Evolutionary conservation across 2,113 vertebrate species (phyloP), one percentile per base, ranked within the genome.

Genomic region (Coreoperca whiteheadi): DNA sequence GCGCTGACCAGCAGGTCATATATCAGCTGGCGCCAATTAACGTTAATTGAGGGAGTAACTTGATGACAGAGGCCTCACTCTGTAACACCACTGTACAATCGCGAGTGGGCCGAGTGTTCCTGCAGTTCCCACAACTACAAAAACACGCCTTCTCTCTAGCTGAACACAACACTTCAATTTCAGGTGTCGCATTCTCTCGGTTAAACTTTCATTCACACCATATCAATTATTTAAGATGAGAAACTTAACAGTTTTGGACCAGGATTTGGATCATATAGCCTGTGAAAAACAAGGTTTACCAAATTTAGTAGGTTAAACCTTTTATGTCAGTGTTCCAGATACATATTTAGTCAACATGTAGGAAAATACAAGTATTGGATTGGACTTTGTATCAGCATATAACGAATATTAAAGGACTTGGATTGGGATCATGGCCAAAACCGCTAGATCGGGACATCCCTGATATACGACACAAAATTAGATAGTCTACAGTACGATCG

Each of bases 1-100:
- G n/a, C n/a, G n/a, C n/a, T n/a, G n/a, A n/a, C n/a, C n/a, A 34
- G 41, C 16, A 46, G 65, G 43, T 67, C 15, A 67, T 67, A 67
- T 67, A 66, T 41, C 64, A 43, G 64, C 41, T 43, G 39, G 28
- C 64, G n/a, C 34, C n/a, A 66, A 46, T 66, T 66, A 66, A 32
- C 57, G 28, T 60, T 60, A 32, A 60, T 60, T 59, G 15, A 1
- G 57, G 8, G 28, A 60, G 28, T 63, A 63, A 39, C 60, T n/a
- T 39, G 60, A 39, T 23, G 34, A 18, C 60, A 63, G 9, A 34
- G 32, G 32, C 32, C 4, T 34, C 32, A 0, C 32, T 34, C 32
- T 34, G 32, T 34, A 34, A 34, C 32, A 34, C 32, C 2, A 34
- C 4, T 34, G 32, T 34, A 34, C 32, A 34, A 4, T 34, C 3